Percentiles rank a stretch among this genome's conserved stretches.
Evolutionary conservation across 2,113 vertebrate genomes (phyloP).

Genomic region (Pardalotus punctatus): DNA sequence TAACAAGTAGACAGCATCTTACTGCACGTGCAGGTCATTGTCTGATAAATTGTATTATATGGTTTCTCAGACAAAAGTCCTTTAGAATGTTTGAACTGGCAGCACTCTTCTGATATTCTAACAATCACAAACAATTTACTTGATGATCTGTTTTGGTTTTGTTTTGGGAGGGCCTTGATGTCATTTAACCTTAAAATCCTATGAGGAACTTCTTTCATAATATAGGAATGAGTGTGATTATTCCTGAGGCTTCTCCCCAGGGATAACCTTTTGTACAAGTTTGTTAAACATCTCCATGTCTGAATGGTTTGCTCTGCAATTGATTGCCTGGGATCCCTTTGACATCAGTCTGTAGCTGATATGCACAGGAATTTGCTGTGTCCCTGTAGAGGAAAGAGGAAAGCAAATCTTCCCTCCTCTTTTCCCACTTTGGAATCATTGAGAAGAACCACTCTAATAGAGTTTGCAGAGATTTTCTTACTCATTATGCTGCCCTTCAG

Average conservation of each 20-base stretch:
- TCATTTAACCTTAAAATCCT: background rate
- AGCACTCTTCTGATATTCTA: background rate
- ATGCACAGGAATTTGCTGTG: background rate
- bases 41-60: background rate
- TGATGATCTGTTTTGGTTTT: background rate
- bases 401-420: background rate
- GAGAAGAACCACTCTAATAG: background rate
- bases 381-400: background rate
- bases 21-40: background rate
- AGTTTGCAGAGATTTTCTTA: background rate
- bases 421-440: background rate
- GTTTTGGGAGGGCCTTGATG: background rate
- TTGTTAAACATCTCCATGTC: background rate
- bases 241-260: background rate
- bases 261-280: background rate
- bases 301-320: background rate
- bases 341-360: background rate
- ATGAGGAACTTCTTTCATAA: background rate
- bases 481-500: background rate
- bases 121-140: background rate
- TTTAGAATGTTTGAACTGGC: background rate
- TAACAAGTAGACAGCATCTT: background rate
- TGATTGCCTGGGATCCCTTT: background rate
- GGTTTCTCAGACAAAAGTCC: background rate
- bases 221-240: background rate